Percentiles rank a stretch among this genome's conserved stretches.
These are phyloP conservation scores for Ciconia boyciana DNA, from an alignment of 2,113 vertebrate species.

Conservation along the genomic window DNA sequence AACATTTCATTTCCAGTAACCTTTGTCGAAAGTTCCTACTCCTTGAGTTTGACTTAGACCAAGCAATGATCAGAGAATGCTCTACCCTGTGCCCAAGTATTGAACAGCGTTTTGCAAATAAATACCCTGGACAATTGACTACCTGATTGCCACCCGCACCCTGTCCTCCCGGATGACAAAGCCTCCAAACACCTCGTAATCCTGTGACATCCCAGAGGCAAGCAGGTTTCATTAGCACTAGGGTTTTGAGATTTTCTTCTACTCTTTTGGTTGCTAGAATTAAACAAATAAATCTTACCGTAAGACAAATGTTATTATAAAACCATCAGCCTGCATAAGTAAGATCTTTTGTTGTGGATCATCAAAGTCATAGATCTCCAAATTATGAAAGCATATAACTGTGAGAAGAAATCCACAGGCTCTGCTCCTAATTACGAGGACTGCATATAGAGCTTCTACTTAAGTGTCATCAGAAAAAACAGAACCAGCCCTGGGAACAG, in stretches of 20 bases:
- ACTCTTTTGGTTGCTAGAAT: neutral
- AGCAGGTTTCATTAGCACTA: neutral
- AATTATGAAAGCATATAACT: neutral
- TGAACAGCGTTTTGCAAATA: neutral
- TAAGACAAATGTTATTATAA: neutral
- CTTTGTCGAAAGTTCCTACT: neutral
- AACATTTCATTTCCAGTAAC: neutral
- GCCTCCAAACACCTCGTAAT: neutral
- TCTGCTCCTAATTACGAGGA: too few species aligned
- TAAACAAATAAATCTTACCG: neutral
- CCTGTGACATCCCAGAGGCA: neutral
- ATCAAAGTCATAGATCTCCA: neutral
- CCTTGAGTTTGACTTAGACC: neutral
- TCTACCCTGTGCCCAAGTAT: neutral
- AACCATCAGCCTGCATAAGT: neutral
- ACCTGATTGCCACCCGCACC: neutral
- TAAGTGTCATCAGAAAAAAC: too few species aligned
- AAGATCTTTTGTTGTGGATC: neutral
- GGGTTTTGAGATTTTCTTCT: neutral
- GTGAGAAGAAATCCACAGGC: neutral
- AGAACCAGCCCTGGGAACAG: neutral
- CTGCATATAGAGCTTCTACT: too few species aligned
- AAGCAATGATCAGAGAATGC: neutral
- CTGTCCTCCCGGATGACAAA: neutral
- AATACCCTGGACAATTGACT: neutral